Evolutionary conservation across 2,113 vertebrate genomes (phyloP).

Genomic region (Aspiorhynchus laticeps): DNA sequence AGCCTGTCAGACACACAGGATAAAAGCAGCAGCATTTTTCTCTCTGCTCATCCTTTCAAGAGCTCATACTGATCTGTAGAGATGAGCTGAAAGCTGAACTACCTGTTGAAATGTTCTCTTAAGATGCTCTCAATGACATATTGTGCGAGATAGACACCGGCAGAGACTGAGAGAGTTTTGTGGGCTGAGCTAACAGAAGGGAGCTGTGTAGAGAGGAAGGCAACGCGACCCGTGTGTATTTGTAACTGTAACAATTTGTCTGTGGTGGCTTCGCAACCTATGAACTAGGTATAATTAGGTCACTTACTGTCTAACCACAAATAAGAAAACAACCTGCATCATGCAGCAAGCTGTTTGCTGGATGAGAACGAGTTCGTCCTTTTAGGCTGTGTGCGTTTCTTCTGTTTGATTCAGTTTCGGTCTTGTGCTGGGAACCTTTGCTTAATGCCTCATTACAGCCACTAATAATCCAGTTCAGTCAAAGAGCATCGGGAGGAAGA

Average conservation of each 20-base stretch:
- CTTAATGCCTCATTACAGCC: slow-evolving; percentile 76
- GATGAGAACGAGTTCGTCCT: slow-evolving; percentile 53
- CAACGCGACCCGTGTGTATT: slow-evolving; percentile 18
- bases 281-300: slow-evolving; percentile 55
- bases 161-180: slow-evolving; percentile 42
- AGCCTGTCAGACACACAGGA: slow-evolving; percentile 73
- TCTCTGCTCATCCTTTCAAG: slow-evolving; percentile 67
- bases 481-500: slow-evolving; percentile 70
- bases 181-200: not conserved
- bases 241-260: slow-evolving; percentile 35
- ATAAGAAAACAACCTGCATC: slow-evolving; percentile 51
- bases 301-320: slow-evolving; percentile 54
- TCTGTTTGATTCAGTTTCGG: slow-evolving; percentile 56
- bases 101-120: slow-evolving; percentile 85
- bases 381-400: slow-evolving; percentile 39
- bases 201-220: slow-evolving; percentile 29
- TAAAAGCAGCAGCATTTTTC: slow-evolving; percentile 76
- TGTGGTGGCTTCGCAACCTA: slow-evolving; percentile 26
- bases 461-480: slow-evolving; percentile 77
- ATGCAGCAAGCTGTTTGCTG: slow-evolving; percentile 35
- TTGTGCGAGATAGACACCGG: slow-evolving; percentile 72
- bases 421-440: slow-evolving; percentile 57
- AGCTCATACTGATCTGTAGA: slow-evolving; percentile 68
- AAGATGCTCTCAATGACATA: slow-evolving; percentile 84
- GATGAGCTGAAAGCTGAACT: slow-evolving; percentile 83